A percentile compares a stretch with the other conserved stretches of the same genome.
Evolutionary conservation across 2,888 invertebrate genomes (phyloP).

Genomic region (Protodeltote pygarga): DNA sequence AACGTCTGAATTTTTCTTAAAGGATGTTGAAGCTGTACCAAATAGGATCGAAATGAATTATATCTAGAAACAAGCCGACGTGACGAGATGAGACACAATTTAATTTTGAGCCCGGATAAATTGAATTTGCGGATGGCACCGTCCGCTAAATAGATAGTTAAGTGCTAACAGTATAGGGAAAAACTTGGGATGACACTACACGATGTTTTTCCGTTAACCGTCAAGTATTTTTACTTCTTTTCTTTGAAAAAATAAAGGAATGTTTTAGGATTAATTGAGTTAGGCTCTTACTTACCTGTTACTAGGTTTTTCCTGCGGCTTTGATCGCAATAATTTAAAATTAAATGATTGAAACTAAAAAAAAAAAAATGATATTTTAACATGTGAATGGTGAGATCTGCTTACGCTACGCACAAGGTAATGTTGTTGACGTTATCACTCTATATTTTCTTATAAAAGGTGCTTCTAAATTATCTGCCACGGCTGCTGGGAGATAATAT

Average conservation of each 20-base stretch:
- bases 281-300: too few species aligned
- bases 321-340: too few species aligned
- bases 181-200: neutral
- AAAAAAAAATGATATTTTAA: too few species aligned
- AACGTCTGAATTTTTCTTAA: neutral
- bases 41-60: slow-evolving; percentile 47
- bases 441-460: too few species aligned
- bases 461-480: too few species aligned
- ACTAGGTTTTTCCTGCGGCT: too few species aligned
- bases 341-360: too few species aligned
- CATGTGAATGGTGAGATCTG: too few species aligned
- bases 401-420: too few species aligned
- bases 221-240: neutral
- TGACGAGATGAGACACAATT: slow-evolving; percentile 52
- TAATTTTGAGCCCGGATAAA: slow-evolving; percentile 60
- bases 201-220: neutral
- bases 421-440: too few species aligned
- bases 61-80: slow-evolving; percentile 39
- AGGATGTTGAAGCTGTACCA: slow-evolving; percentile 24
- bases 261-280: neutral
- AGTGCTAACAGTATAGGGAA: slow-evolving; percentile 39
- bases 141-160: slow-evolving; percentile 56
- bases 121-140: slow-evolving; percentile 52
- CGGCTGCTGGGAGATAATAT: too few species aligned
- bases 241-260: neutral